Evolutionary conservation across 2,797 vertebrate species (phyloP).

Genomic region (Myotis pilosus): DNA sequence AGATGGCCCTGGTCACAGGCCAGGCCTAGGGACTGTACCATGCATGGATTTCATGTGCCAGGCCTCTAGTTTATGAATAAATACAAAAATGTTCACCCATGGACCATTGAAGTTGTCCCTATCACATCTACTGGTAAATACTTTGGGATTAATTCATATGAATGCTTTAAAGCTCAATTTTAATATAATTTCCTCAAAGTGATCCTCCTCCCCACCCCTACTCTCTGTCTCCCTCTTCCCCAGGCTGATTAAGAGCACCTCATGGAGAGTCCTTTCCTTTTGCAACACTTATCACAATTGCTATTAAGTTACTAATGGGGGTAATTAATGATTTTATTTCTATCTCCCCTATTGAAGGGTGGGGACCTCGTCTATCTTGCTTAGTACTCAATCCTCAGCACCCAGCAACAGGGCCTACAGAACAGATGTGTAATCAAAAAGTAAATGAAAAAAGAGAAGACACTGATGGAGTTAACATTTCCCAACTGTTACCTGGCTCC

Average conservation of each 20-base stretch:
- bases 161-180: conserved; percentile 22
- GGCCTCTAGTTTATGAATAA: not conserved
- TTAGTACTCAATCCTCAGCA: not conserved
- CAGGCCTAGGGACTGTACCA: too few species aligned
- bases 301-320: not conserved
- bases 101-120: not conserved
- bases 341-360: not conserved
- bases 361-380: not conserved
- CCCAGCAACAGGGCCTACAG: not conserved
- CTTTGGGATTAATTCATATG: not conserved
- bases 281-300: not conserved
- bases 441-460: not conserved
- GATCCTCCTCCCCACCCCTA: too few species aligned
- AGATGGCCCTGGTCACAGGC: too few species aligned
- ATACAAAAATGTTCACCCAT: not conserved
- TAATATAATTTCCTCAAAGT: conserved; percentile 17
- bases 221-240: not conserved
- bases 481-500: too few species aligned
- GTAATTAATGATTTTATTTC: not conserved
- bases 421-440: not conserved
- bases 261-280: not conserved
- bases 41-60: too few species aligned
- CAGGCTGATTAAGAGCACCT: not conserved
- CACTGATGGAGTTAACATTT: not conserved
- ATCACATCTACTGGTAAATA: not conserved